phyloP scores from a whole-genome alignment of 2,113 vertebrate species.

The Oryzias celebensis region DNA sequence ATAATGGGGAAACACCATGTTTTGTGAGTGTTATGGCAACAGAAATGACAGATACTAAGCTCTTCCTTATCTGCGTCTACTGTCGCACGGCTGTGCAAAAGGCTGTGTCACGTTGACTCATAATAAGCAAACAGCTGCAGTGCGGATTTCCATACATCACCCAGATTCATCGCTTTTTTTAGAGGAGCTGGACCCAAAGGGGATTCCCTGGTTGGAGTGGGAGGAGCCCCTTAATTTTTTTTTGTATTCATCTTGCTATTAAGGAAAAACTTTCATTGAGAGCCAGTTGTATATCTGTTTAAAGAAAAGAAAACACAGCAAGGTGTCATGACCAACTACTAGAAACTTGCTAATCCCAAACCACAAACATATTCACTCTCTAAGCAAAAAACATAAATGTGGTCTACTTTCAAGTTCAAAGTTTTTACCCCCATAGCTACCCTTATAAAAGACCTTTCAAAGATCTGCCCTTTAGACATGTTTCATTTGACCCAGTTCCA shows the following conservation, averaged over 20 bases:
- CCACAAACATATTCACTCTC: conserved; percentile 27
- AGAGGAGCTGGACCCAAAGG: conserved; percentile 39
- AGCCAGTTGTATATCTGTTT: background rate
- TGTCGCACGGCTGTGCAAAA: conserved; percentile 20
- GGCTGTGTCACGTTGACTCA: conserved; percentile 51
- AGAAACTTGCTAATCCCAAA: conserved; percentile 48
- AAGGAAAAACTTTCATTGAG: conserved; percentile 15
- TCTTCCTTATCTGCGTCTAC: conserved; percentile 21
- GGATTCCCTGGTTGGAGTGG: conserved; percentile 43
- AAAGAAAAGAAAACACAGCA: background rate
- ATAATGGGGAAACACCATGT: conserved; percentile 34
- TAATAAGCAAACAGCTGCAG: conserved; percentile 43
- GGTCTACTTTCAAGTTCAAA: conserved; percentile 4
- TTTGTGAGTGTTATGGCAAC: conserved; percentile 50
- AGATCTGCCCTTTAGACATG: background rate
- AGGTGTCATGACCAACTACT: conserved; percentile 37
- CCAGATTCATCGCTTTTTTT: conserved; percentile 43
- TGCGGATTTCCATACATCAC: conserved; percentile 26
- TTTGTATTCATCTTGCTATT: conserved; percentile 17
- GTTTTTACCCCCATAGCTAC: conserved; percentile 1
- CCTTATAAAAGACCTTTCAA: background rate
- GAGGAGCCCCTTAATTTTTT: conserved; percentile 29
- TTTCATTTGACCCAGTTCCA: conserved; percentile 15
- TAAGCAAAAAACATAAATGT: conserved; percentile 6
- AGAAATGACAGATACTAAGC: conserved; percentile 45